Conservation (phyloP, 2,888 invertebrate species). For the Amphimallon solstitiale region DNA sequence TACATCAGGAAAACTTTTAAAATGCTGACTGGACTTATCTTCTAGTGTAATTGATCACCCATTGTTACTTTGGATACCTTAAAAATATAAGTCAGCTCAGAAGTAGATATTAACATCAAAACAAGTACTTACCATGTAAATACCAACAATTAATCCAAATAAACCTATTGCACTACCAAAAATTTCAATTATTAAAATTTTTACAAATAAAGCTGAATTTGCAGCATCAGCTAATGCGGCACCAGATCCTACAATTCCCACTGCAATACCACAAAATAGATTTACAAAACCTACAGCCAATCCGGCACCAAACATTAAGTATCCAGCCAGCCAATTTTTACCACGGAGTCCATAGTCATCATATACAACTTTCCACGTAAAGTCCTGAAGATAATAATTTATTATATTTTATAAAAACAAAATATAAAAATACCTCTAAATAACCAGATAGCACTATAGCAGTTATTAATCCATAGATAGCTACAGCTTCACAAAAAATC, state of each 20-base stretch:
- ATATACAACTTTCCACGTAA: conserved; percentile 64
- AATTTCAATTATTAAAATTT: conserved; percentile 98
- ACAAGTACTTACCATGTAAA: conserved; percentile 74
- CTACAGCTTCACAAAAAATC: conserved; percentile 99
- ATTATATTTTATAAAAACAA: background rate
- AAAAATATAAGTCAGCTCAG: conserved; percentile 28
- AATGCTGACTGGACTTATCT: background rate
- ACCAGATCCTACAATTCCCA: conserved; percentile 98
- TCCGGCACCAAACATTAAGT: conserved; percentile 96
- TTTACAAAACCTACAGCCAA: conserved; percentile 95
- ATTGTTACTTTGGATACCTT: conserved; percentile 50
- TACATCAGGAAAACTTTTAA: too few species aligned
- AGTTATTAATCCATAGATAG: conserved; percentile 98
- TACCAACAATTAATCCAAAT: conserved; percentile 98
- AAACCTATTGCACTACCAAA: conserved; percentile 99
- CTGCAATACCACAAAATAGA: conserved; percentile 94
- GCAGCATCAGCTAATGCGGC: conserved; percentile 99
- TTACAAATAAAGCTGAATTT: conserved; percentile 94
- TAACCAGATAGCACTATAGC: conserved; percentile 95
- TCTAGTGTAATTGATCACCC: conserved; percentile 46
- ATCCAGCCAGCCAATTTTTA: conserved; percentile 86
- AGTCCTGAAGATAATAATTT: conserved; percentile 57
- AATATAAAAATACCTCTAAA: conserved; percentile 67
- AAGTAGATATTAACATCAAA: background rate
- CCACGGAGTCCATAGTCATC: conserved; percentile 62